Conservation (phyloP, 2,113 vertebrate genomes). For the Heliornis fulica region DNA sequence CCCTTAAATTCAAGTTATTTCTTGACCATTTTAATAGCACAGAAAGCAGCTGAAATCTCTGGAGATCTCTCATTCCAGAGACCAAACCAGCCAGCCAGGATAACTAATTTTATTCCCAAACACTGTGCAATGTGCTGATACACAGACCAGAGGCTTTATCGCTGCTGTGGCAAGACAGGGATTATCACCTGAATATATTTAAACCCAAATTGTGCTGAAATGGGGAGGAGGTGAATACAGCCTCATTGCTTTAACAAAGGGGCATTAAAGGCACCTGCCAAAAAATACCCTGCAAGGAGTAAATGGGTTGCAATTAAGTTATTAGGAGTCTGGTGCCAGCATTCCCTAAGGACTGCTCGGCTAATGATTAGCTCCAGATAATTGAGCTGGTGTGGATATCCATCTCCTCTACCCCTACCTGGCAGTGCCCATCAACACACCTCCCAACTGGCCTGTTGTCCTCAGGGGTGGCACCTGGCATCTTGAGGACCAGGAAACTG, state of each 20-base stretch:
- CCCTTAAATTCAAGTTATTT: not conserved
- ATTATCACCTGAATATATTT: not conserved
- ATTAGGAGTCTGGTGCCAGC: not conserved
- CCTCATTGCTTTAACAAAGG: not conserved
- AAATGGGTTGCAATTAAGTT: not conserved
- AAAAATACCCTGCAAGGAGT: slow-evolving; percentile 1
- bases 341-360: not conserved
- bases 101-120: not conserved
- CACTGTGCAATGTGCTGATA: not conserved
- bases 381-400: too few relatives aligned
- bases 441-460: not conserved
- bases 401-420: not conserved
- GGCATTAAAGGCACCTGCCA: slow-evolving; percentile 8
- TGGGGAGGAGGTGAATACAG: not conserved
- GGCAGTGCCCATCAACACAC: not conserved
- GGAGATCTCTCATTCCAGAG: not conserved
- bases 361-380: too few relatives aligned
- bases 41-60: not conserved
- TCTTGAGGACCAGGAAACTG: not conserved
- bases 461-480: accelerated
- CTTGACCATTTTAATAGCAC: not conserved
- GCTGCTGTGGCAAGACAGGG: not conserved
- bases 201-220: slow-evolving; percentile 10
- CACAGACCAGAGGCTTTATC: not conserved
- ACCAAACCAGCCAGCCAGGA: not conserved